These are phyloP conservation scores for Saxicola maurus DNA, from an alignment of 2,797 vertebrate species.

Conservation along the genomic window DNA sequence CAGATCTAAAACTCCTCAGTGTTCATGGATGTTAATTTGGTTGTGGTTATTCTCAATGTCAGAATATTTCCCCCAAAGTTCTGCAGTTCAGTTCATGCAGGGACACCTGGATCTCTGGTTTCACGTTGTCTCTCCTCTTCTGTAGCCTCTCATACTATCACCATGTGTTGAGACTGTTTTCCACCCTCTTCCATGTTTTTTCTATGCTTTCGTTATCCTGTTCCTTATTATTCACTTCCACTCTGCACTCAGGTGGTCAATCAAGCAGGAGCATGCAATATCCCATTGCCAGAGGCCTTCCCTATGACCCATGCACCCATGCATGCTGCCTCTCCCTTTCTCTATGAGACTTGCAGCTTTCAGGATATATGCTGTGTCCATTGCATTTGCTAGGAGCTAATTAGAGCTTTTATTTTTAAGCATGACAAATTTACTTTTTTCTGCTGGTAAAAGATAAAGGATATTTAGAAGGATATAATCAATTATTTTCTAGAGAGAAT, in stretches of 20 bases:
- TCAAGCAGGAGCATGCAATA: neutral
- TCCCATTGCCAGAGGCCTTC: neutral
- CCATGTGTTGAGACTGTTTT: neutral
- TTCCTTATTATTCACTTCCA: neutral
- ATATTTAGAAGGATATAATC: neutral
- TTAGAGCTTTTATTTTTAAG: neutral
- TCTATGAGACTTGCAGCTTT: rapidly evolving
- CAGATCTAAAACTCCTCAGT: neutral
- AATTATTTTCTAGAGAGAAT: neutral
- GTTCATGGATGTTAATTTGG: neutral
- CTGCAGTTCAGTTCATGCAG: neutral
- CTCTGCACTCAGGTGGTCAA: neutral
- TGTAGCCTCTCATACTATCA: neutral
- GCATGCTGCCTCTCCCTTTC: neutral
- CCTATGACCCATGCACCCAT: too few species aligned
- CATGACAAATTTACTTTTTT: neutral
- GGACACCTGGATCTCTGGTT: neutral
- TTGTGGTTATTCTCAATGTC: neutral
- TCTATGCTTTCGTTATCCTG: neutral
- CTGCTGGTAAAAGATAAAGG: neutral
- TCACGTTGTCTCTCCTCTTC: neutral
- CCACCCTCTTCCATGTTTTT: neutral
- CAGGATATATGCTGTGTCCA: neutral
- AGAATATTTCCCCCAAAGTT: neutral
- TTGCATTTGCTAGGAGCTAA: neutral